Conservation (phyloP, 2,113 vertebrate genomes). For the Ameiurus melas region DNA sequence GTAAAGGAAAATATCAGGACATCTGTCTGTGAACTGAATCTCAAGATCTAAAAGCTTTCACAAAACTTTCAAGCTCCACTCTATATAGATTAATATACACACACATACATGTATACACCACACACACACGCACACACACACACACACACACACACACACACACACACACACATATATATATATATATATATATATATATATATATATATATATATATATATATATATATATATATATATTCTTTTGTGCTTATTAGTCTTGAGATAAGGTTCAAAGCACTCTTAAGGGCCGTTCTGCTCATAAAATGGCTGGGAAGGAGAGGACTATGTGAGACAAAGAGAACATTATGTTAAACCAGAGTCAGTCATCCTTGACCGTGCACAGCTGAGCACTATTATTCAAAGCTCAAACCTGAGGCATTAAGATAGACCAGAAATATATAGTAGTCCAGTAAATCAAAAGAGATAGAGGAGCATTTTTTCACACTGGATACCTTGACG, state of each 20-base stretch:
- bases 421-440: constrained; percentile 13
- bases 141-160: too few species aligned
- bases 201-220: too few species aligned
- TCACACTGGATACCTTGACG: not conserved
- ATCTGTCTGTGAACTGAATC: too few species aligned
- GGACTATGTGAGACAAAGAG: not conserved
- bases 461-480: not conserved
- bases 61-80: too few species aligned
- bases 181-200: too few species aligned
- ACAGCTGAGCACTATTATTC: not conserved
- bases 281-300: not conserved
- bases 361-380: not conserved
- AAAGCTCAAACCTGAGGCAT: not conserved
- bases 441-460: not conserved
- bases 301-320: not conserved
- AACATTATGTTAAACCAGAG: constrained; percentile 17
- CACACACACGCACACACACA: too few species aligned
- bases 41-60: too few species aligned
- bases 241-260: constrained; percentile 9
- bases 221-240: not conserved
- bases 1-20: too few species aligned
- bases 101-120: too few species aligned
- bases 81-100: too few species aligned
- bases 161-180: too few species aligned
- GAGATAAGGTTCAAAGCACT: not conserved